phyloP scores from a whole-genome alignment of 2,113 vertebrate species.

The Dermatemys mawii region DNA sequence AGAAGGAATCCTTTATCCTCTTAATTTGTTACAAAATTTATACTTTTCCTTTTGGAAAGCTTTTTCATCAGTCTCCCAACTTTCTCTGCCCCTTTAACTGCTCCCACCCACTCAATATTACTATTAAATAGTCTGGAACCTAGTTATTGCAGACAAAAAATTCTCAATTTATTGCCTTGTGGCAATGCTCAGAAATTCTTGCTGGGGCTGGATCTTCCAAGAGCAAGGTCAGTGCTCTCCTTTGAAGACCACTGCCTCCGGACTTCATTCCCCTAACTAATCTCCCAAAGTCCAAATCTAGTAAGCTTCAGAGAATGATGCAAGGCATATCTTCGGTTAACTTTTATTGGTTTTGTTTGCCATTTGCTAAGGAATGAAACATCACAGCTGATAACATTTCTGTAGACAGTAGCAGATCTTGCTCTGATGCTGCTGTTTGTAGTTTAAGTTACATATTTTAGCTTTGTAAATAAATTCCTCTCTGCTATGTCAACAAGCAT shows the following conservation, averaged over 20 bases:
- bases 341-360: background rate
- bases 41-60: background rate
- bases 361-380: background rate
- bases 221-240: background rate
- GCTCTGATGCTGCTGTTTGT: background rate
- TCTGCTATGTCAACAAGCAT: constrained; percentile 18
- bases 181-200: background rate
- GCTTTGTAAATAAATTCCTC: constrained; percentile 34
- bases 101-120: background rate
- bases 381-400: background rate
- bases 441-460: constrained; percentile 27
- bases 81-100: background rate
- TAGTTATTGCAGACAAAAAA: background rate
- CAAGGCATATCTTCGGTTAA: background rate
- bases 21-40: background rate
- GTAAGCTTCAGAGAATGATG: background rate
- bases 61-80: background rate
- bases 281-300: background rate
- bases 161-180: background rate
- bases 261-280: background rate
- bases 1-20: background rate
- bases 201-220: background rate
- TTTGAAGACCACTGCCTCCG: background rate
- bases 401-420: background rate
- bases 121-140: background rate